Conservation (phyloP, 1,140 invertebrate genomes). For the Wiebesia pumilae region DNA sequence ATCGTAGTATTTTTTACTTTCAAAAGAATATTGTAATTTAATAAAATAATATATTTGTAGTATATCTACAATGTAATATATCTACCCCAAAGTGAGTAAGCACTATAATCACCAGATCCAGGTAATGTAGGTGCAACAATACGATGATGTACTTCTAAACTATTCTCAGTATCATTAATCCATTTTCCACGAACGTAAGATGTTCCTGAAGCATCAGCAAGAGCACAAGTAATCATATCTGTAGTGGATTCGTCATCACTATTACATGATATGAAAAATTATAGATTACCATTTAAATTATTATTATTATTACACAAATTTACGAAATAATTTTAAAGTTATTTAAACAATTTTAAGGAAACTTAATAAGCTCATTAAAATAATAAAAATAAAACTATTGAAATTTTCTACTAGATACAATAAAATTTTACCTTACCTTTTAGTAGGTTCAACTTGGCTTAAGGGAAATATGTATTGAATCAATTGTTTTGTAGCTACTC, state of each 20-base stretch:
- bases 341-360: conserved; percentile 39
- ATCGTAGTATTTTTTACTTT: conserved; percentile 16
- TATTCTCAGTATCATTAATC: conserved; percentile 82
- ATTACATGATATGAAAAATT: conserved; percentile 59
- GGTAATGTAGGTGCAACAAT: conserved; percentile 86
- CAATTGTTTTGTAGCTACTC: conserved; percentile 80
- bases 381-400: not conserved
- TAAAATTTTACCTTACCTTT: conserved; percentile 68
- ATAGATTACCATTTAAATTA: conserved; percentile 29
- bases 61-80: too few relatives aligned
- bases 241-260: conserved; percentile 77
- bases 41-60: not conserved
- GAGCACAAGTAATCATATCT: conserved; percentile 81
- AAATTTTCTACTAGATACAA: not conserved
- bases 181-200: conserved; percentile 84
- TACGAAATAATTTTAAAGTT: not conserved
- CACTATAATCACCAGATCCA: conserved; percentile 85
- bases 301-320: conserved; percentile 4
- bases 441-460: conserved; percentile 75
- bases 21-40: not conserved
- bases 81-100: conserved; percentile 84
- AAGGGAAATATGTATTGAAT: conserved; percentile 87
- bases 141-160: conserved; percentile 81
- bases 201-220: conserved; percentile 85
- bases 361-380: not conserved